Percentiles rank a stretch among this genome's conserved stretches.
Conservation (phyloP, 2,113 vertebrate species). For the Eolophus roseicapilla region DNA sequence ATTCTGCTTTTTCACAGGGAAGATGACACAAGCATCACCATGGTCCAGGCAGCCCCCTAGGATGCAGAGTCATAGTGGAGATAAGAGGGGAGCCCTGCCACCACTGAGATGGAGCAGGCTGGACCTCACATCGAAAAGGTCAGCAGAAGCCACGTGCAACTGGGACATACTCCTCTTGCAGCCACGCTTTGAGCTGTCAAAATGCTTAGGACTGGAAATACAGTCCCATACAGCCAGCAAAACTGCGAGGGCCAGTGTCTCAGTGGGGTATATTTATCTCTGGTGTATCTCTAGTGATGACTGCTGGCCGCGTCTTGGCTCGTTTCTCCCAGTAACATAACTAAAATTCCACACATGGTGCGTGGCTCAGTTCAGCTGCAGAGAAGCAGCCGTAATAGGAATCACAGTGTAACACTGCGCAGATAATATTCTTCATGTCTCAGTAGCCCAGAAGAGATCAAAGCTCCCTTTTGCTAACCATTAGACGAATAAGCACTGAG, state of each 20-base stretch:
- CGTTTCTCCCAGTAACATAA: conserved; percentile 44
- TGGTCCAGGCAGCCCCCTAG: not conserved
- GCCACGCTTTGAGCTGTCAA: conserved; percentile 1
- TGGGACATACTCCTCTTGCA: not conserved
- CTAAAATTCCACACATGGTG: conserved; percentile 49
- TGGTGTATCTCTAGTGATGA: conserved; percentile 13
- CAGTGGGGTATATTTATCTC: conserved; percentile 15
- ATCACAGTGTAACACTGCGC: not conserved
- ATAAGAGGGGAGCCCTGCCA: not conserved
- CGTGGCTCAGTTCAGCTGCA: conserved; percentile 35
- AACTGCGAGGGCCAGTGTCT: not conserved
- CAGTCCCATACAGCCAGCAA: not conserved
- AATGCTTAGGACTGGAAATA: not conserved
- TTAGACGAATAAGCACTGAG: not conserved
- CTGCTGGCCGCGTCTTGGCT: not conserved
- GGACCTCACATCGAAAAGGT: not conserved
- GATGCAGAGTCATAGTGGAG: not conserved
- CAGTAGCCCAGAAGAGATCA: not conserved
- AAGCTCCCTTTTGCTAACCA: not conserved
- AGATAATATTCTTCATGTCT: conserved; percentile 6
- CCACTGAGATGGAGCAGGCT: not conserved
- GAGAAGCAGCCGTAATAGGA: conserved; percentile 56
- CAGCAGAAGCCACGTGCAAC: not conserved
- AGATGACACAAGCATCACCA: not conserved
- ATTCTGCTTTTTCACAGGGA: not conserved